phyloP scores from a whole-genome alignment of 2,113 vertebrate species.

The Apodemus sylvaticus region DNA sequence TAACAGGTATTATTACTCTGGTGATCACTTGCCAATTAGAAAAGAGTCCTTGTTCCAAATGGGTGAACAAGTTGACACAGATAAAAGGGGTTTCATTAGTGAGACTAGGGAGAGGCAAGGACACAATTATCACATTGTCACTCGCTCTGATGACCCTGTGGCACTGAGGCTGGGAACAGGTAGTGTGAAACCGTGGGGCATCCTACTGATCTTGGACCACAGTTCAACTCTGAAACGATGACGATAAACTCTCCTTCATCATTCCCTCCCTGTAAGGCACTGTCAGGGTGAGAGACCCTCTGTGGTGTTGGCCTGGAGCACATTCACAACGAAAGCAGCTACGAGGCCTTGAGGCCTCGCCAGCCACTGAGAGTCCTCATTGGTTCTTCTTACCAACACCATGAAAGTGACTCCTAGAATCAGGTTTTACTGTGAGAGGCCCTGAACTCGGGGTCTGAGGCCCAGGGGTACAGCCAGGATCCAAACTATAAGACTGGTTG shows the following conservation, averaged over 20 bases:
- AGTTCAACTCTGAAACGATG: not conserved
- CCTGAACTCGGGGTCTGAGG: not conserved
- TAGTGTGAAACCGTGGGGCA: not conserved
- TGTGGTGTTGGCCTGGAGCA: too few relatives aligned
- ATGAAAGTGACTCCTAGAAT: not conserved
- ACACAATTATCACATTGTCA: not conserved
- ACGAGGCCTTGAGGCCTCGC: not conserved
- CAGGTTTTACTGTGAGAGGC: not conserved
- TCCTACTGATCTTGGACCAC: not conserved
- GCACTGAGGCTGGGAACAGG: not conserved
- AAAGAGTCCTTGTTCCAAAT: slow-evolving; percentile 23
- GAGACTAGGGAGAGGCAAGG: not conserved
- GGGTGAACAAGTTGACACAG: not conserved
- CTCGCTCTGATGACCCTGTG: rapidly evolving
- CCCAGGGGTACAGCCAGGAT: not conserved
- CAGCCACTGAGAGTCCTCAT: not conserved
- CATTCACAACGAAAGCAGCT: not conserved
- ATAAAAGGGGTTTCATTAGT: not conserved
- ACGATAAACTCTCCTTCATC: not conserved
- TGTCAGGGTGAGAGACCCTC: not conserved
- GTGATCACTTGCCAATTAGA: slow-evolving; percentile 26
- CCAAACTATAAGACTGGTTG: not conserved
- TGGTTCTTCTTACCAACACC: not conserved
- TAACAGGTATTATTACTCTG: slow-evolving; percentile 31
- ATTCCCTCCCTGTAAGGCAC: not conserved